These are phyloP conservation scores for Hybognathus amarus DNA, from an alignment of 2,797 vertebrate species.

Conservation along the genomic window DNA sequence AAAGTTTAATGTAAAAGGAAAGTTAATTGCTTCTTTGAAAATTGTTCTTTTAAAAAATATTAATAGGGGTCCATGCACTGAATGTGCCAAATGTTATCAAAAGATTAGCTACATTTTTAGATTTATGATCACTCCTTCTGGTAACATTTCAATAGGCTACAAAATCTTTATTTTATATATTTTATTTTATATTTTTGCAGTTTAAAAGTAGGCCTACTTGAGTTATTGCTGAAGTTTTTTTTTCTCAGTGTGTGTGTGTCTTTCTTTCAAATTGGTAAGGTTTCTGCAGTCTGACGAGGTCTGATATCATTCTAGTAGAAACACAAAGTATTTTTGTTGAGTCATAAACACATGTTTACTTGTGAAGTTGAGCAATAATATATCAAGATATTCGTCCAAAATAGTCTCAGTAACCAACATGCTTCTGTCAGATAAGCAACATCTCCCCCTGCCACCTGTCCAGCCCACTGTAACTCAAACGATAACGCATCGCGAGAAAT, in stretches of 20 bases:
- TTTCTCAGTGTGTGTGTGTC: neutral
- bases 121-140: no score
- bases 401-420: constrained; percentile 32
- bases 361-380: neutral
- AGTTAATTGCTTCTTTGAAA: no score
- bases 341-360: constrained; percentile 13
- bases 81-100: no score
- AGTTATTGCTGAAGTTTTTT: neutral
- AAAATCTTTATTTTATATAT: no score
- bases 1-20: no score
- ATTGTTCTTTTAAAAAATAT: no score
- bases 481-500: constrained; percentile 75
- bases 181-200: no score
- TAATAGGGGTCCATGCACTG: no score
- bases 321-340: neutral
- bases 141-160: no score
- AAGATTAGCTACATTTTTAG: no score
- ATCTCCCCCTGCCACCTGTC: constrained; percentile 21
- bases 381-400: constrained; percentile 4
- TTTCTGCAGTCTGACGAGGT: neutral
- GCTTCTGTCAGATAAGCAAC: constrained; percentile 35
- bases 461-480: neutral
- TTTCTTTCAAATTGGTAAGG: neutral
- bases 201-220: no score
- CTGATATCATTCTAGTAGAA: neutral